Percentiles rank a stretch among this genome's conserved stretches.
Conservation (phyloP, 2,888 invertebrate genomes). For the Scaptomyza tumidula region DNA sequence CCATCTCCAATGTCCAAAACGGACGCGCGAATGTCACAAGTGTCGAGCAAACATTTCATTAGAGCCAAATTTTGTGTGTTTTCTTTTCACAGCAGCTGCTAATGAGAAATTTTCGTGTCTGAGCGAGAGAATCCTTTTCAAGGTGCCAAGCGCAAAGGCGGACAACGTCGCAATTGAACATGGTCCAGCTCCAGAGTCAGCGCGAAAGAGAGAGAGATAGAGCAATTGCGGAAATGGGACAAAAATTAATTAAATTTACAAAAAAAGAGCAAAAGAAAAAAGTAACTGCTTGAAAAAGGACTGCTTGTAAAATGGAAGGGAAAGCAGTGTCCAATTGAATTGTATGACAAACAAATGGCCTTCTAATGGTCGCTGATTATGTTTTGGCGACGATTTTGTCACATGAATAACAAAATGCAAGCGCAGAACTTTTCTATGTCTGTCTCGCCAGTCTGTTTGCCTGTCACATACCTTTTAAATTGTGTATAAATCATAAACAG, state of each 20-base stretch:
- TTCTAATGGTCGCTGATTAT: slow-evolving; percentile 68
- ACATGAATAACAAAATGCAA: slow-evolving; percentile 44
- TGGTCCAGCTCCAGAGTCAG: slow-evolving; percentile 1
- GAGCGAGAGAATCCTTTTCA: slow-evolving; percentile 68
- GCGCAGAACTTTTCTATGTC: slow-evolving; percentile 9
- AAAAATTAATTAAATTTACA: slow-evolving; percentile 79
- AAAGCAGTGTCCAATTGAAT: slow-evolving; percentile 25
- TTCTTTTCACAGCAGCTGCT: slow-evolving; percentile 65
- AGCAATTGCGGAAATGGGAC: slow-evolving; percentile 59
- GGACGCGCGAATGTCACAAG: slow-evolving; percentile 77
- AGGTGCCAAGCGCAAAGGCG: slow-evolving; percentile 40
- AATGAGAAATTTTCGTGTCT: slow-evolving; percentile 72
- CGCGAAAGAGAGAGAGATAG: neutral
- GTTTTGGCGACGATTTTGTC: slow-evolving; percentile 60
- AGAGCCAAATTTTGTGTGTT: slow-evolving; percentile 68
- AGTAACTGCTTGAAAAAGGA: slow-evolving; percentile 1
- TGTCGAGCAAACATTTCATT: slow-evolving; percentile 78
- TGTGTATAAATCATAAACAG: slow-evolving; percentile 76
- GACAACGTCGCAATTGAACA: slow-evolving; percentile 32
- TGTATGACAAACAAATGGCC: slow-evolving; percentile 57
- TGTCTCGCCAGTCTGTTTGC: slow-evolving; percentile 25
- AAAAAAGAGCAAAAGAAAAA: slow-evolving; percentile 16
- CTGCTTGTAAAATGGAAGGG: slow-evolving; percentile 1
- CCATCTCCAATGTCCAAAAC: slow-evolving; percentile 43
- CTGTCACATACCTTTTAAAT: slow-evolving; percentile 65